Evolutionary conservation across 2,888 invertebrate genomes (phyloP), one percentile per base, ranked within the genome.

Genomic region (Apotomis betuletana): DNA sequence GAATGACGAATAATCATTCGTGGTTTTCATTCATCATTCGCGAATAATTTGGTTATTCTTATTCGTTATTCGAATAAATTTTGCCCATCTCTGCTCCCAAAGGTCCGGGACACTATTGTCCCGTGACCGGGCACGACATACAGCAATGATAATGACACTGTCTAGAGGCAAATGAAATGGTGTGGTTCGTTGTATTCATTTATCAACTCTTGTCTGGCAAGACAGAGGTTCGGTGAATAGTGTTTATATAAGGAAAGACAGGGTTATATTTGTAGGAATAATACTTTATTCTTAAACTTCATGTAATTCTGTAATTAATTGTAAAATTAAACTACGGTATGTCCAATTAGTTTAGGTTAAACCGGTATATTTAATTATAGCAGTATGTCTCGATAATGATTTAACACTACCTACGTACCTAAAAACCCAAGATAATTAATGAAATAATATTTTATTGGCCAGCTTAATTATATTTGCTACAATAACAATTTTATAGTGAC

Each of bases 211-310:
- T 27, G 27, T 27, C 27, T 27, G 27, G 27, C 27, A 27, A 27
- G 27, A 27, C 27, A 27, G 27, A 27, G 27, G 27, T 2, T 27
- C 27, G 27, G 44, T 44, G 44, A 44, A 8, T 44, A 44, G 27
- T 27, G 27, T 27, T 27, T 41, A 41, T 5, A 49, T 15, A 44
- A 64, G 54, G 15, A 5, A 55, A 55, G 10, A 9, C 54, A 55
- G 15, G 12, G 27, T 15, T 12, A 55, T 64, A 64, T 63, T 60
- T 13, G 44, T 41, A 63, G 12, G 64, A 54, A 64, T 64, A 64
- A 64, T 55, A 64, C 44, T 64, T 55, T 64, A 64, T 54, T 55
- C 9, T 12, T 44, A 64, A 64, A 13, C 49, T 49, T 9, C 10
- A 49, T 49, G 49, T 49, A 15, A 4, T 54, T 3, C 13, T 54